Base-by-base conservation (phyloP, 1,140 invertebrate genomes). In the Drosophila subobscura region DNA sequence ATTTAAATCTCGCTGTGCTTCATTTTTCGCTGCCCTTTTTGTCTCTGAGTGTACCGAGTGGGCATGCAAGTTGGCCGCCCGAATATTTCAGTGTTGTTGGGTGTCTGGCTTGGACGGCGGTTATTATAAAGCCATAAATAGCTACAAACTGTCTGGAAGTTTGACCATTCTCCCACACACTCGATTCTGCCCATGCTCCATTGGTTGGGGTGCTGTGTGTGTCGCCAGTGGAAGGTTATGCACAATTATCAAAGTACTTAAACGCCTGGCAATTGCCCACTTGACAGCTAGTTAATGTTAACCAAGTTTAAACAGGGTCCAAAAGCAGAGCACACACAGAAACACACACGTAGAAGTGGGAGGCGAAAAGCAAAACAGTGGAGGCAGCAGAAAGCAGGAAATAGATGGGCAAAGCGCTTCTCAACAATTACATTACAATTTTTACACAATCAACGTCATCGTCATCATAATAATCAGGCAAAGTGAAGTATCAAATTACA, bases 401-500 rank as follows among this genome's bases (percentile, higher is more conserved):
- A 12, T 27, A 56, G 44, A 45, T 46, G 42, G 52, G 23, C 56
- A 45, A 79, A 75, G 47, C 64, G 75, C 74, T 76, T 71, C 52
- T 50, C 56, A 53, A 75, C 83, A 86, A 86, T 86, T 86, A 86
- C 83, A 86, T 86, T 86, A 88, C 83, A 88, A 86, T 86, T 86
- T 86, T 86, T 88, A 78, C 78, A 88, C 83, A 86, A 86, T 88
- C 81, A 85, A 81, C 77, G 77, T 81, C 81, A 77, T 86, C 77
- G 72, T 78, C 83, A 76, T 68, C 75, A 79, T 88, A 83, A 86
- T 86, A 86, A 86, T 86, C 83, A 86, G 83, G 50, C 83, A 88
- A 88, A 86, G 83, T 86, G 79, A 79, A 86, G 83, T 86, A 86
- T 86, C 83, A 86, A 88, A 86, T 86, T 86, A 88, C 83, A 77